Conservation (phyloP, 2,797 vertebrate species). For the Nasua narica region DNA sequence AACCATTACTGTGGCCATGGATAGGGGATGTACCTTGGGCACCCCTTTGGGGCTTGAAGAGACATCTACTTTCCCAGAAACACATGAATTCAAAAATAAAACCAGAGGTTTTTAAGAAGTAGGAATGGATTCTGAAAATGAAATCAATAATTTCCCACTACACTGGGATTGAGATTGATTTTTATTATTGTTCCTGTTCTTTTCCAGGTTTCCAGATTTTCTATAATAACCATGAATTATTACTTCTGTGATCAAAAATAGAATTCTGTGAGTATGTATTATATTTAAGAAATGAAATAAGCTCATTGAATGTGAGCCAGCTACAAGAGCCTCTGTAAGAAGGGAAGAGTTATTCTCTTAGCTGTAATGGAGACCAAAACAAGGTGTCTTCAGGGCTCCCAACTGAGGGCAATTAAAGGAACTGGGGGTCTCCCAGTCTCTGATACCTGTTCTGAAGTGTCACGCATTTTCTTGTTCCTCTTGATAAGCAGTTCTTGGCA, state of each 20-base stretch:
- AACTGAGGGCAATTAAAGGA: neutral
- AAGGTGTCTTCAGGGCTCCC: fast-evolving
- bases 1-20: too few species aligned
- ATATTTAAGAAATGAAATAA: conserved; percentile 12
- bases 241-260: neutral
- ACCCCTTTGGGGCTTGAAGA: neutral
- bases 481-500: neutral
- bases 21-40: fast-evolving
- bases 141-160: neutral
- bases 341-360: neutral
- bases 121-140: neutral
- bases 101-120: neutral
- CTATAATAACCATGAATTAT: neutral
- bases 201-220: conserved; percentile 21
- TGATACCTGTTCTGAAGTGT: neutral
- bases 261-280: neutral
- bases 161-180: neutral
- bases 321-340: neutral
- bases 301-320: neutral
- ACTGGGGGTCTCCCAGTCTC: neutral
- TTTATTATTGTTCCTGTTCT: neutral
- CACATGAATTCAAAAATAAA: neutral
- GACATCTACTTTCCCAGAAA: neutral
- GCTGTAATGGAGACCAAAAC: neutral
- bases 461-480: neutral